Conservation (phyloP, 2,888 invertebrate genomes). For the Amphimallon solstitiale region DNA sequence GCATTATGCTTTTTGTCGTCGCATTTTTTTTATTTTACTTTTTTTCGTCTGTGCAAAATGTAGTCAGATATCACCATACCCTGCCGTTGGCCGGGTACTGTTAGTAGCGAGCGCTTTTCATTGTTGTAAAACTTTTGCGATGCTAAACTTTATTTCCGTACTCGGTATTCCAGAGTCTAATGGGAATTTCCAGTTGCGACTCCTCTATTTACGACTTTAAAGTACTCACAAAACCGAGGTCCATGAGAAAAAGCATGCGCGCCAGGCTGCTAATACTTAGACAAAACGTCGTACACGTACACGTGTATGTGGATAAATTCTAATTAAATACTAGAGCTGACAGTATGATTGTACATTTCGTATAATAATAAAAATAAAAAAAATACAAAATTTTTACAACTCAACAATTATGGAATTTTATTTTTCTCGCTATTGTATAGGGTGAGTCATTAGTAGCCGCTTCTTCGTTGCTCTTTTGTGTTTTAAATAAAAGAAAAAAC, state of each 20-base stretch:
- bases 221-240: neutral
- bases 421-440: no score
- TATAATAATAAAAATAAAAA: no score
- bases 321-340: neutral
- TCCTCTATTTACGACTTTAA: conserved; percentile 9
- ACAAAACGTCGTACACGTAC: neutral
- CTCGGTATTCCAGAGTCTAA: conserved; percentile 8
- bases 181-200: neutral
- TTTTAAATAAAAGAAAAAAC: no score
- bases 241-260: neutral
- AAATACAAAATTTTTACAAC: no score
- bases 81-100: neutral
- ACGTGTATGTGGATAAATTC: neutral
- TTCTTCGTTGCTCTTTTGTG: no score
- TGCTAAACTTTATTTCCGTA: conserved; percentile 12
- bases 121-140: conserved; percentile 8
- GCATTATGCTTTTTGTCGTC: neutral
- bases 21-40: neutral
- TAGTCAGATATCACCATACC: no score
- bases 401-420: no score
- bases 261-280: neutral
- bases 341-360: neutral
- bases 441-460: no score
- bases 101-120: neutral
- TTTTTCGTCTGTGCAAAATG: no score